phyloP scores from a whole-genome alignment of 2,797 vertebrate genomes.

The Xiphorhynchus erythropygius region DNA sequence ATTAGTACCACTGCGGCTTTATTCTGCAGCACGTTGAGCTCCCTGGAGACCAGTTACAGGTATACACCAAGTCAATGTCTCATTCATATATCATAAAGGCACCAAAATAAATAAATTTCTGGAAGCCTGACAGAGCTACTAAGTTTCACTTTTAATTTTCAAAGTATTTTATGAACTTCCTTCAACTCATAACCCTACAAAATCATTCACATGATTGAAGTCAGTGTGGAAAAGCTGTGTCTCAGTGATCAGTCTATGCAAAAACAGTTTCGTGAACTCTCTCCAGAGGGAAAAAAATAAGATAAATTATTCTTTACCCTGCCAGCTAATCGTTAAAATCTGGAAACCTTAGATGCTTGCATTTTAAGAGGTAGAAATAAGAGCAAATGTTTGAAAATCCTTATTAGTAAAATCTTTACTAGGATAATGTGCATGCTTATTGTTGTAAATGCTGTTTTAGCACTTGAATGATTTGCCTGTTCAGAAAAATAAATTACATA shows the following conservation, averaged over 20 bases:
- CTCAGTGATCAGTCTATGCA: background rate
- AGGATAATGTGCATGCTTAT: background rate
- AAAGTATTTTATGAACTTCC: background rate
- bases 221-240: background rate
- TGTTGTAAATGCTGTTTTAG: background rate
- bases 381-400: conserved; percentile 24
- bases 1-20: background rate
- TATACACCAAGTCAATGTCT: background rate
- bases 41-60: background rate
- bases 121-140: background rate
- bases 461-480: background rate
- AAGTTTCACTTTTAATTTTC: conserved; percentile 5
- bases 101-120: conserved; percentile 1
- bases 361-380: conserved; percentile 7
- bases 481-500: background rate
- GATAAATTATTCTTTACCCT: background rate
- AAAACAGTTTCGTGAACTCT: background rate
- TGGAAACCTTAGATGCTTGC: conserved; percentile 1
- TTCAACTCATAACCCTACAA: background rate
- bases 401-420: conserved; percentile 7
- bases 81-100: background rate
- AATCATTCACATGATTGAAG: background rate
- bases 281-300: background rate
- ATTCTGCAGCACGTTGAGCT: background rate
- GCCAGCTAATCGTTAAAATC: conserved; percentile 31